phyloP scores from a whole-genome alignment of 2,797 vertebrate species.

The Uromys caudimaculatus region DNA sequence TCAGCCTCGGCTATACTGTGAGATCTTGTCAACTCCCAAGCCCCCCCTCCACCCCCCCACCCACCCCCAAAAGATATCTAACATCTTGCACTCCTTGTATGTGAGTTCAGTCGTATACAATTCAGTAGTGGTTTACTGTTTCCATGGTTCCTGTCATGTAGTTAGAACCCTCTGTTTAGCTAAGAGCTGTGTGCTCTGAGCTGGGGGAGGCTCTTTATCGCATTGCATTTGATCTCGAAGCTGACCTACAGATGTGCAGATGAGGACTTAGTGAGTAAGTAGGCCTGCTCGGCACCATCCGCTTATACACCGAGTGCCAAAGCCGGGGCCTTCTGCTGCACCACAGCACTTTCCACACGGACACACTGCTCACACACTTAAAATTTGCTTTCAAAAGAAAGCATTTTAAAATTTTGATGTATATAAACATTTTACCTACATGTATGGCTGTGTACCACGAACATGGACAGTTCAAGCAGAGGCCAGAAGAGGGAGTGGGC shows the following conservation, averaged over 20 bases:
- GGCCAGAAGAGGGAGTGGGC: background rate
- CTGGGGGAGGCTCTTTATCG: background rate
- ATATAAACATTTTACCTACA: background rate
- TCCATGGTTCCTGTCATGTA: background rate
- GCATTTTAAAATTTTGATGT: background rate
- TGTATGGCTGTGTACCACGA: background rate
- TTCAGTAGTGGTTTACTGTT: background rate
- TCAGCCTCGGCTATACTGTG: background rate
- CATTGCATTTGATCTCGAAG: slow-evolving; percentile 4
- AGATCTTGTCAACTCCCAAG: background rate
- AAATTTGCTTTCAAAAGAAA: slow-evolving; percentile 36
- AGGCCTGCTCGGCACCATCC: background rate
- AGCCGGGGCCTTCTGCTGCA: background rate
- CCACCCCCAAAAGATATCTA: background rate
- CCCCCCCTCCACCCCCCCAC: fast-evolving
- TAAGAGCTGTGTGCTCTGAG: background rate
- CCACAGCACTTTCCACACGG: background rate
- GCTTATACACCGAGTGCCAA: background rate
- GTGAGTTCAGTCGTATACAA: background rate
- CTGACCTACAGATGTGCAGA: background rate
- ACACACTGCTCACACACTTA: background rate
- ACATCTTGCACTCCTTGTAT: background rate
- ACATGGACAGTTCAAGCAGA: no score
- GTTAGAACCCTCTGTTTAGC: background rate
- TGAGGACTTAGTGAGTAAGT: slow-evolving; percentile 26